A percentile compares a stretch with the other conserved stretches of the same genome.
These are phyloP conservation scores for Myotis findleyi DNA, from an alignment of 2,797 vertebrate genomes.

Conservation along the genomic window DNA sequence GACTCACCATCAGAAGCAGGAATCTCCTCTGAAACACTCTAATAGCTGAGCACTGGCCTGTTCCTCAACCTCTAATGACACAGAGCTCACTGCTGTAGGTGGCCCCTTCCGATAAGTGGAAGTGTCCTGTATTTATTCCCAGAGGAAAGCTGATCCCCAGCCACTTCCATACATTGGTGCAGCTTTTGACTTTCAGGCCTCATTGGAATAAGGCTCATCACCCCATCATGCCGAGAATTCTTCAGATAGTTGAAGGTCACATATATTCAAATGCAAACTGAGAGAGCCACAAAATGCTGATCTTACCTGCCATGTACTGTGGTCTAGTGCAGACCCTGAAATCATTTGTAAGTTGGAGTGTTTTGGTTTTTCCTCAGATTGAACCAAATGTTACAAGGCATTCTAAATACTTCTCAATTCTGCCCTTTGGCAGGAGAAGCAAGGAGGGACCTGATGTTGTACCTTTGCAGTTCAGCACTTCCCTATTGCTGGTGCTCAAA, in stretches of 20 bases:
- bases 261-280: background rate
- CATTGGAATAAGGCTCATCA: background rate
- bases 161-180: too few relatives aligned
- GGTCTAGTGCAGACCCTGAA: background rate
- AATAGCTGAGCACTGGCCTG: rapidly evolving
- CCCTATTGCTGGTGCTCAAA: background rate
- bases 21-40: background rate
- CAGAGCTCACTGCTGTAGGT: background rate
- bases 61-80: background rate
- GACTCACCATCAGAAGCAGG: background rate
- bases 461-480: background rate
- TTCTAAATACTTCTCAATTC: background rate
- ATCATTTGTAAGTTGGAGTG: background rate
- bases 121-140: background rate
- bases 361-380: background rate
- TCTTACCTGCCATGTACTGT: background rate
- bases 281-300: background rate
- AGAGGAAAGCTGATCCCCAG: background rate
- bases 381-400: too few relatives aligned
- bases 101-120: background rate
- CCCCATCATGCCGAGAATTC: background rate
- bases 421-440: background rate
- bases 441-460: background rate
- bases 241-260: background rate
- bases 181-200: background rate